Evolutionary conservation across 2,888 invertebrate species (phyloP).

Genomic region (Mesorhabditis sp.): DNA sequence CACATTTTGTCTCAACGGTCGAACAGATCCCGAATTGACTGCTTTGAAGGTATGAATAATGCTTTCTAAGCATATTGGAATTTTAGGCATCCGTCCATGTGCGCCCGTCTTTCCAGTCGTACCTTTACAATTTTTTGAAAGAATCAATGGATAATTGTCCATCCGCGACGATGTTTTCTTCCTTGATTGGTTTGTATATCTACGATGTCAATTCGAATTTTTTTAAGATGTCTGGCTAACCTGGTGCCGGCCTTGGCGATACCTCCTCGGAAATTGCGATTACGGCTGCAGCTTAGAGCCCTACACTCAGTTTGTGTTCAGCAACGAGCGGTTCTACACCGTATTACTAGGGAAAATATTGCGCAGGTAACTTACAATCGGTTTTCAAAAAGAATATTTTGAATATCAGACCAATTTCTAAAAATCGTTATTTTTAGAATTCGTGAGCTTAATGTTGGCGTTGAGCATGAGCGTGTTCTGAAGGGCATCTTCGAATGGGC

Average conservation of each 20-base stretch:
- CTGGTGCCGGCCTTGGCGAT: constrained; percentile 34
- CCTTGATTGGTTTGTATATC: background rate
- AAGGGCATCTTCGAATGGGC: constrained; percentile 24
- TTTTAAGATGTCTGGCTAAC: constrained; percentile 27
- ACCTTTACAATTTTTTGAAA: constrained; percentile 4
- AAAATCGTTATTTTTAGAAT: constrained; percentile 15
- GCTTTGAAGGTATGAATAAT: constrained; percentile 20
- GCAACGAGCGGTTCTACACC: constrained; percentile 32
- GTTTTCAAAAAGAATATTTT: background rate
- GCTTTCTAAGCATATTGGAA: background rate
- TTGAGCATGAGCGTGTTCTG: constrained; percentile 16
- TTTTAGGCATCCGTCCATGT: constrained; percentile 12
- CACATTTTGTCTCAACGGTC: constrained; percentile 28
- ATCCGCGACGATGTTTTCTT: background rate
- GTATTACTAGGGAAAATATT: constrained; percentile 37
- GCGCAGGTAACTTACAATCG: constrained; percentile 20
- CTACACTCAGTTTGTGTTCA: constrained; percentile 20
- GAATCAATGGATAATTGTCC: background rate
- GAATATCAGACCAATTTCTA: background rate
- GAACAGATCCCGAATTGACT: constrained; percentile 26
- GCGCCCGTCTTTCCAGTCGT: constrained; percentile 23
- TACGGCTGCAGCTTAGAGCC: constrained; percentile 8
- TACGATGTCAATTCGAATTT: background rate
- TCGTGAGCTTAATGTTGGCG: constrained; percentile 21
- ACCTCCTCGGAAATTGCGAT: constrained; percentile 6